Conservation (phyloP, 2,797 vertebrate genomes). For the Dipus sagitta region DNA sequence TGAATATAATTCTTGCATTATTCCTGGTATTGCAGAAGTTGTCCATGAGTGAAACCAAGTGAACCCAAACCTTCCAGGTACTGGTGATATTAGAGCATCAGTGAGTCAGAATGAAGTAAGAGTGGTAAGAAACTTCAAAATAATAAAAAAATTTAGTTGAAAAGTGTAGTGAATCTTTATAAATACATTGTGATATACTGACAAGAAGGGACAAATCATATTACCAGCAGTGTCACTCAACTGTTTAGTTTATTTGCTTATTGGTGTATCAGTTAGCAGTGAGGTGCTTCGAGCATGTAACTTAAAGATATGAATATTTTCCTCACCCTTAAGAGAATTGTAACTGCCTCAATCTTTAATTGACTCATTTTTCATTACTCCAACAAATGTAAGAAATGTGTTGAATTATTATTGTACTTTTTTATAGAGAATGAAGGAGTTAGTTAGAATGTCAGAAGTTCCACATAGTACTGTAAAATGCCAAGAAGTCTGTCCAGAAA, state of each 20-base stretch:
- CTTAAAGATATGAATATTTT: neutral
- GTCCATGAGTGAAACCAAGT: neutral
- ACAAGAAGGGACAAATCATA: neutral
- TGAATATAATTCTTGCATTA: neutral
- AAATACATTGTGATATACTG: neutral
- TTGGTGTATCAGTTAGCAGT: neutral
- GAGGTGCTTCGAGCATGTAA: neutral
- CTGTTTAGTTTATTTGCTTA: neutral
- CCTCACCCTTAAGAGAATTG: neutral
- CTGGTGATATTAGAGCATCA: neutral
- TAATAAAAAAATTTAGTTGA: neutral
- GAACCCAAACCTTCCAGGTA: neutral
- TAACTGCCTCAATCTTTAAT: neutral
- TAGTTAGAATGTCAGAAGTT: too few species aligned
- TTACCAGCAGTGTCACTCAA: neutral
- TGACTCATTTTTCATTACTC: neutral
- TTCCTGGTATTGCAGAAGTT: neutral
- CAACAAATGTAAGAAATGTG: neutral
- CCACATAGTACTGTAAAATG: too few species aligned
- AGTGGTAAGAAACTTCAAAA: neutral
- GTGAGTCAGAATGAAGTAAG: neutral
- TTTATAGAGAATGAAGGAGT: too few species aligned
- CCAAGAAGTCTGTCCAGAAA: too few species aligned
- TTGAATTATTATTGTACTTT: neutral
- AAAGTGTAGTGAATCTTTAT: neutral